phyloP scores from a whole-genome alignment of 2,888 invertebrate species.

The Subacronicta megacephala region DNA sequence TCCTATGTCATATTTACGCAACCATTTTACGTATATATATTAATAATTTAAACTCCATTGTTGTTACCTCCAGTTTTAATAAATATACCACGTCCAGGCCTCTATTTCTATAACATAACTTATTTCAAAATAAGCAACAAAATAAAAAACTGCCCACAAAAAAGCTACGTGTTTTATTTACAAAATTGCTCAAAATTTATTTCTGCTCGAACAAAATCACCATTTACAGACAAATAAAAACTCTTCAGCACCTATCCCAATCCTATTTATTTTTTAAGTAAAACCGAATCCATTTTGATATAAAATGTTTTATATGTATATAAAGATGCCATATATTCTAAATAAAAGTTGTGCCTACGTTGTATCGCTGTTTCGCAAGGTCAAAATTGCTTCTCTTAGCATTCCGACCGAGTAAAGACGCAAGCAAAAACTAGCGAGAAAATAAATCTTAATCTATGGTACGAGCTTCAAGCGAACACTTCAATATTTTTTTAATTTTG shows the following conservation, averaged over 20 bases:
- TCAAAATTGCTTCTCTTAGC: constrained; percentile 74
- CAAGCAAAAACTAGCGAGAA: constrained; percentile 73
- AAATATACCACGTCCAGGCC: constrained; percentile 12
- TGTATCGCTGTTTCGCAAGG: constrained; percentile 57
- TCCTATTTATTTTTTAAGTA: constrained; percentile 18
- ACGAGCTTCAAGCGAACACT: constrained; percentile 48
- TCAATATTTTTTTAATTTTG: too few relatives aligned
- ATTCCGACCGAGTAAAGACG: constrained; percentile 74
- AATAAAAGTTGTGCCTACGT: constrained; percentile 39
- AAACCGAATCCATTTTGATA: constrained; percentile 32
- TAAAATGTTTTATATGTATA: constrained; percentile 14
- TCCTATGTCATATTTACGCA: constrained; percentile 2
- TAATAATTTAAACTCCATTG: constrained; percentile 5
- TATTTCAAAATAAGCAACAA: constrained; percentile 16
- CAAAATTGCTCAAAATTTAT: constrained; percentile 27
- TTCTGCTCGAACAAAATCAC: constrained; percentile 27
- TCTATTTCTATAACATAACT: constrained; percentile 5
- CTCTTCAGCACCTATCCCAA: constrained; percentile 6
- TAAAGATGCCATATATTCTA: constrained; percentile 47
- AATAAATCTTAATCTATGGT: constrained; percentile 64
- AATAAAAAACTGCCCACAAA: constrained; percentile 32
- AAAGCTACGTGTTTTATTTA: constrained; percentile 43
- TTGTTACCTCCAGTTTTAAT: constrained; percentile 24
- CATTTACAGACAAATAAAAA: constrained; percentile 25
- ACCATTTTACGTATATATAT: constrained; percentile 9